A percentile compares a stretch with the other conserved stretches of the same genome.
phyloP scores from a whole-genome alignment of 2,797 vertebrate genomes.

The Chromobotia macracanthus region DNA sequence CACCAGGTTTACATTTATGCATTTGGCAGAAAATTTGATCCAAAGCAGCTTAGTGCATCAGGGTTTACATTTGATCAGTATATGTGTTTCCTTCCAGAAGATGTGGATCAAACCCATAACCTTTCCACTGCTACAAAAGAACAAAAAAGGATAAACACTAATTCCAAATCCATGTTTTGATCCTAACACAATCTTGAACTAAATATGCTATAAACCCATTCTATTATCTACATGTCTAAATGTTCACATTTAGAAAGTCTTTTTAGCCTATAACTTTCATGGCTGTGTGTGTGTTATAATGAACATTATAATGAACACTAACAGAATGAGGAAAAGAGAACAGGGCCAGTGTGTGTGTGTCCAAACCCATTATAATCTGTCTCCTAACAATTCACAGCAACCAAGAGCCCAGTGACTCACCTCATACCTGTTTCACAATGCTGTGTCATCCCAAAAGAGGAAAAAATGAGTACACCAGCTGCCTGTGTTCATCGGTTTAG shows the following conservation, averaged over 20 bases:
- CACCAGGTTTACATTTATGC: background rate
- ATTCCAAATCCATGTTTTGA: background rate
- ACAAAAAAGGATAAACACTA: background rate
- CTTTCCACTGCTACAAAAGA: no score
- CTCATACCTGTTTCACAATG: conserved; percentile 13
- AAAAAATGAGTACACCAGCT: conserved; percentile 12
- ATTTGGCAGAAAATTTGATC: no score
- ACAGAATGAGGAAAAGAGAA: background rate
- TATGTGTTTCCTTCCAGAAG: no score
- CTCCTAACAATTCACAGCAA: background rate
- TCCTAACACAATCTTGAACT: background rate
- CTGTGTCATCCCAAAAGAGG: conserved; percentile 5
- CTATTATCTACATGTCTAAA: no score
- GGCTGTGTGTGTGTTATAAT: no score
- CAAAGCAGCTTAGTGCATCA: no score
- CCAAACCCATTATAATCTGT: conserved; percentile 70
- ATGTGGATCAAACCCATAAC: no score
- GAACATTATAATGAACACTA: background rate
- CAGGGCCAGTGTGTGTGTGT: conserved; percentile 8
- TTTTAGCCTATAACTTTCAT: no score
- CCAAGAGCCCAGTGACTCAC: conserved; percentile 12
- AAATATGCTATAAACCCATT: background rate
- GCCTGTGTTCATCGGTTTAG: conserved; percentile 27
- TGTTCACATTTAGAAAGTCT: background rate
- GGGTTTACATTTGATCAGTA: no score